Evolutionary conservation across 2,888 invertebrate genomes (phyloP).

Genomic region (Xiphydria camelus): DNA sequence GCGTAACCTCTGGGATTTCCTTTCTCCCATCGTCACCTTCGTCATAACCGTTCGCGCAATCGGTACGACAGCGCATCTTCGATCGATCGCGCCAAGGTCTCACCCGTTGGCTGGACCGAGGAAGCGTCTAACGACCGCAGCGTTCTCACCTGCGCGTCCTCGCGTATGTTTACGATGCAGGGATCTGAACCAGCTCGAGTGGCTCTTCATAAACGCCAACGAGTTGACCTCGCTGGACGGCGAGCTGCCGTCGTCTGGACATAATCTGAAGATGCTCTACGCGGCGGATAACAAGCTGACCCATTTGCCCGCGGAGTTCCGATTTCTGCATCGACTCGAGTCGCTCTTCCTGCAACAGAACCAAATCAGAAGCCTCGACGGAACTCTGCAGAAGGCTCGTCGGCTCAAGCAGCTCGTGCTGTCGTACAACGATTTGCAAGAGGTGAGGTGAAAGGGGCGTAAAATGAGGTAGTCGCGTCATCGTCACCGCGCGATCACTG

Average conservation of each 20-base stretch:
- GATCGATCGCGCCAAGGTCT: no score
- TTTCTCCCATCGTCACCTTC: no score
- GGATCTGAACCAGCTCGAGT: constrained; percentile 72
- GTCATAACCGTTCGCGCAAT: no score
- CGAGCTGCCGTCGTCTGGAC: constrained; percentile 72
- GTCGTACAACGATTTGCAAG: constrained; percentile 74
- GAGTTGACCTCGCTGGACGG: constrained; percentile 74
- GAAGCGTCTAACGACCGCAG: no score
- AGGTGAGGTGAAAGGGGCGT: no score
- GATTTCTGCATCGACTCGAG: constrained; percentile 70
- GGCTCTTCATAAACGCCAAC: constrained; percentile 80
- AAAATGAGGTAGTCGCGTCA: no score
- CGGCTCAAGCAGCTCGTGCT: constrained; percentile 70
- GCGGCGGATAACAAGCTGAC: constrained; percentile 75
- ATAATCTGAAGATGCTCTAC: constrained; percentile 71
- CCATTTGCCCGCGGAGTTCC: constrained; percentile 72
- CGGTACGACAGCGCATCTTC: no score
- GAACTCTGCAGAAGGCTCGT: constrained; percentile 71
- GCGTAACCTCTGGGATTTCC: no score
- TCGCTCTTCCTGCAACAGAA: constrained; percentile 75
- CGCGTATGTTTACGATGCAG: constrained; percentile 46
- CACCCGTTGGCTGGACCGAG: no score
- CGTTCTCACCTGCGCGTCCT: no score
- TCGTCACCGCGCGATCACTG: no score
- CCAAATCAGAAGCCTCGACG: constrained; percentile 70